Evolutionary conservation across 2,888 invertebrate genomes (phyloP), one percentile per base, ranked within the genome.

Genomic region (Cerceris rybyensis): DNA sequence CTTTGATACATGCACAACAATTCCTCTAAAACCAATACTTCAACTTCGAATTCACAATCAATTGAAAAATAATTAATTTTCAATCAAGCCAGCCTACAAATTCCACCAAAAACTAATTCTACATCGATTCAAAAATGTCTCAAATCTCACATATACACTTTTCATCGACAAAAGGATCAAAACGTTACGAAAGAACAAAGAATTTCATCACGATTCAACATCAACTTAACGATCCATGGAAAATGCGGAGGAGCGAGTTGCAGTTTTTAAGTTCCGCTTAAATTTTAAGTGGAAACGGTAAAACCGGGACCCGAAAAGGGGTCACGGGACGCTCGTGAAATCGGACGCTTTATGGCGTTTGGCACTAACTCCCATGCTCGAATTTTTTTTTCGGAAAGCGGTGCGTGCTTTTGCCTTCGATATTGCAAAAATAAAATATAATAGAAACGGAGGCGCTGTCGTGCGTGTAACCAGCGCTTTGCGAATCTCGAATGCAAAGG

Each of bases 341-440:
- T 68, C 78, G 69, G 70, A 78, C 79, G 49, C 28, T 60, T 66
- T 66, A 72, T 49, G 73, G 79, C 75, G 80, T 80, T 80, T 80
- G 80, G 80, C 80, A 80, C 80, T 80, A 70, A 80, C 80, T 70
- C 64, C 73, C 69, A 73, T 61, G 46, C 70, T 70, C 66, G 65
- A 70, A 13, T 9, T n/a, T 13, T 60, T 28, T 16, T 68, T 59
- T 42, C 17, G 52, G 42, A 14, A 63, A 28, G 52, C 70, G 43
- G 9, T 7, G 66, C 42, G 65, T 43, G 58, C 11, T 72, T 42
- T 14, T 17, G 14, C 52, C n/a, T 7, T 64, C 54, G 42, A 50
- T 39, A 28, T 50, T 13, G 41, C 41, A 17, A n/a, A 46, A 54
- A 58, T 16, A 41, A 11, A 55, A 58, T n/a, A 13, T n/a, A 42